These are phyloP conservation scores for Tragulus kanchil DNA, from an alignment of 2,113 vertebrate species.

Conservation along the genomic window DNA sequence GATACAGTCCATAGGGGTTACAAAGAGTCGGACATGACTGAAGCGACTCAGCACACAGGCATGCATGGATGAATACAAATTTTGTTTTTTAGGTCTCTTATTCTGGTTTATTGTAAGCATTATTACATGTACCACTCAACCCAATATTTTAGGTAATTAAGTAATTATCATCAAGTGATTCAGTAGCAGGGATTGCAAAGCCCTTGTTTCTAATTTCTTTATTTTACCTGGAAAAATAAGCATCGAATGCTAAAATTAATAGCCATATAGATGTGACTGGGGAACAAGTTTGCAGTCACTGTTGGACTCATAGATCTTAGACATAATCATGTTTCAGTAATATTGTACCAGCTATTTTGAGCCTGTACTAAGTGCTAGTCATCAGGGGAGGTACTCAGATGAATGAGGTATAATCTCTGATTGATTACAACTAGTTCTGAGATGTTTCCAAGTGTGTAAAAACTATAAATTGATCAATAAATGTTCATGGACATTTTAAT, in stretches of 20 bases:
- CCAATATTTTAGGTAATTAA: slow-evolving; percentile 9
- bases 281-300: background rate
- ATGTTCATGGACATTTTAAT: slow-evolving; percentile 1
- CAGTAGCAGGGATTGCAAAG: background rate
- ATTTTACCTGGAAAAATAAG: slow-evolving; percentile 61
- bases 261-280: background rate
- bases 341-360: background rate
- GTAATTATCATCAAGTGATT: background rate
- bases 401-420: background rate
- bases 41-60: background rate
- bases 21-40: background rate
- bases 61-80: background rate
- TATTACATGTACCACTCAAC: background rate
- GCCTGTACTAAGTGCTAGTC: background rate
- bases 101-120: slow-evolving; percentile 13
- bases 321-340: background rate
- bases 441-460: background rate
- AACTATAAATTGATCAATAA: background rate
- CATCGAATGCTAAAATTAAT: slow-evolving; percentile 41
- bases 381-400: background rate
- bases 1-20: background rate
- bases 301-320: background rate
- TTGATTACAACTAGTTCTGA: background rate
- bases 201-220: slow-evolving; percentile 25
- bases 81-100: background rate